phyloP scores from a whole-genome alignment of 2,888 invertebrate species.

The Camponotus fellah region DNA sequence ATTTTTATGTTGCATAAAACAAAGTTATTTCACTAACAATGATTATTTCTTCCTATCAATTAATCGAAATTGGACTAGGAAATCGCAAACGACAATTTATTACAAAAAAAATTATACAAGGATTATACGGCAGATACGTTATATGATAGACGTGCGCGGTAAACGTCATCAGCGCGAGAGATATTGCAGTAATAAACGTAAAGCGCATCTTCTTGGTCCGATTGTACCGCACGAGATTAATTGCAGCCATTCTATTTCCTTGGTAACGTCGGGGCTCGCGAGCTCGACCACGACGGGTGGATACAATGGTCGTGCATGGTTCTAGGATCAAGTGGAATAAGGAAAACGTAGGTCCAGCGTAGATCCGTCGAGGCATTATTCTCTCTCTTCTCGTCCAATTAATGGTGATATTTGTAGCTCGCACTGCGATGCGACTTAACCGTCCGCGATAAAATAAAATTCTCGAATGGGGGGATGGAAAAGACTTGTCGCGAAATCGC shows the following conservation, averaged over 20 bases:
- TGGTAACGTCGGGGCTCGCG: constrained; percentile 41
- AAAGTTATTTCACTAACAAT: background rate
- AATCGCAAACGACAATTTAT: constrained; percentile 5
- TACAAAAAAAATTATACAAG: constrained; percentile 7
- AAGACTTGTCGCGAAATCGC: constrained; percentile 48
- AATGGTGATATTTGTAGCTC: constrained; percentile 36
- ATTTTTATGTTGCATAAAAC: background rate
- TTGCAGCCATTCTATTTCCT: constrained; percentile 52
- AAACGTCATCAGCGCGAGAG: constrained; percentile 47
- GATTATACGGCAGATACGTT: constrained; percentile 1
- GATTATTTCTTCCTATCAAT: background rate
- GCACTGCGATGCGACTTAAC: constrained; percentile 31
- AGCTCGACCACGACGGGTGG: constrained; percentile 24
- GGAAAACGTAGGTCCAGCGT: constrained; percentile 17
- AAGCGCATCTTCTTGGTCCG: constrained; percentile 48
- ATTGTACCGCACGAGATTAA: constrained; percentile 51
- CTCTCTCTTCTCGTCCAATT: constrained; percentile 29
- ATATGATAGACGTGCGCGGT: constrained; percentile 31
- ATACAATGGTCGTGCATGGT: constrained; percentile 36
- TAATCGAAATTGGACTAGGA: background rate
- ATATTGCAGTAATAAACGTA: constrained; percentile 53
- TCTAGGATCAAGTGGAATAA: constrained; percentile 46
- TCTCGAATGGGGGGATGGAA: constrained; percentile 31
- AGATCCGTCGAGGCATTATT: constrained; percentile 27
- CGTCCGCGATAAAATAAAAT: constrained; percentile 36